Conservation (phyloP, 2,888 invertebrate species). For the Lucinisca nassula region DNA sequence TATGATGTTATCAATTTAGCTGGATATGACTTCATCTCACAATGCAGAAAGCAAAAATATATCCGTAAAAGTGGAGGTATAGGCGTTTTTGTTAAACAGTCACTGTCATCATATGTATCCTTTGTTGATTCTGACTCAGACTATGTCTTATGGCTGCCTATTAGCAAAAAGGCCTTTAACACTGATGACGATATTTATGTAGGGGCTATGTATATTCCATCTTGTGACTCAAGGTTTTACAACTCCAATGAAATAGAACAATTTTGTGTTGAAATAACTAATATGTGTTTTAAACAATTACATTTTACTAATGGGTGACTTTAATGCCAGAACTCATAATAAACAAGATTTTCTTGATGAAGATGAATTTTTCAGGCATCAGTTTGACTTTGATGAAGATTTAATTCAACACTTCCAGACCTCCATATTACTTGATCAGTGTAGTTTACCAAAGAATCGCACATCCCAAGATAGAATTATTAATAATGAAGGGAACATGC, state of each 20-base stretch:
- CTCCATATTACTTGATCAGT: neutral
- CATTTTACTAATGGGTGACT: neutral
- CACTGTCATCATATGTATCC: neutral
- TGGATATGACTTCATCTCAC: neutral
- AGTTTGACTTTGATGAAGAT: neutral
- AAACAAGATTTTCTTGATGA: slow-evolving; percentile 10
- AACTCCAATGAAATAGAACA: neutral
- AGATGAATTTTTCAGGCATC: neutral
- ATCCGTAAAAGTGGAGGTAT: slow-evolving; percentile 7
- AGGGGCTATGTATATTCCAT: neutral
- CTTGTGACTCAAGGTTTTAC: neutral
- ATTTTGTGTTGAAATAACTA: neutral
- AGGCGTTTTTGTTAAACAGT: slow-evolving; percentile 1
- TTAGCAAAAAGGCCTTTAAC: neutral
- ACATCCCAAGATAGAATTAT: neutral
- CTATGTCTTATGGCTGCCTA: neutral
- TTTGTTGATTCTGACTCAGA: slow-evolving; percentile 1
- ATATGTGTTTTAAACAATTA: slow-evolving; percentile 5
- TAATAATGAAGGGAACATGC: slow-evolving; percentile 12
- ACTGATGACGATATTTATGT: neutral
- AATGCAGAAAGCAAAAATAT: slow-evolving; percentile 1
- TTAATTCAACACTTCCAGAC: neutral
- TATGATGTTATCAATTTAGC: neutral
- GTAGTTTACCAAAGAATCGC: neutral
- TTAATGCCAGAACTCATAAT: slow-evolving; percentile 2